Percentiles rank a stretch among this genome's conserved stretches.
These are phyloP conservation scores for Recurvirostra avosetta DNA, from an alignment of 2,113 vertebrate genomes.

Conservation along the genomic window DNA sequence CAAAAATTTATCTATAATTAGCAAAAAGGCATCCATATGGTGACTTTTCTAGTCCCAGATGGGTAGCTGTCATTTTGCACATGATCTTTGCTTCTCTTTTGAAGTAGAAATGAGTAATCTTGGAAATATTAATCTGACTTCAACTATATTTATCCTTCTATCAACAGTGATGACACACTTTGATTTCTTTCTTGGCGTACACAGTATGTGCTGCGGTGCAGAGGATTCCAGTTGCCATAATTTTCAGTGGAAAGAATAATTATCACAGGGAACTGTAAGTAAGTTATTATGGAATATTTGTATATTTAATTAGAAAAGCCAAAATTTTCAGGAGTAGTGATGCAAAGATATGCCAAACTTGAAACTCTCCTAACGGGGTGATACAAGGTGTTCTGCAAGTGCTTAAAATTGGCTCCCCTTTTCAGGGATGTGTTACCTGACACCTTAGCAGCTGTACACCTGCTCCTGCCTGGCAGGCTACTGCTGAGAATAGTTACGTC, in stretches of 20 bases:
- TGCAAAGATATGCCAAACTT: neutral
- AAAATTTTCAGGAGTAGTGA: neutral
- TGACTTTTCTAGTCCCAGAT: slow-evolving; percentile 74
- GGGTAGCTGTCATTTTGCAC: slow-evolving; percentile 74
- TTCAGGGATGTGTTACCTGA: neutral
- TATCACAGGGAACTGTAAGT: neutral
- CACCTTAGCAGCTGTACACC: neutral
- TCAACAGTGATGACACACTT: slow-evolving; percentile 52
- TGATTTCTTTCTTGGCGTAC: slow-evolving; percentile 31
- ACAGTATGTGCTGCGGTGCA: neutral
- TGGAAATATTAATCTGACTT: slow-evolving; percentile 75
- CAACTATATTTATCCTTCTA: slow-evolving; percentile 75
- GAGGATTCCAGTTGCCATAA: slow-evolving; percentile 34
- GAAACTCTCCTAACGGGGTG: neutral
- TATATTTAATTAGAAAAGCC: neutral
- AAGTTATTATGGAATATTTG: neutral
- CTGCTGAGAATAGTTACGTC: neutral
- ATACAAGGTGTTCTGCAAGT: neutral
- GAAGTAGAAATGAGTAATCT: slow-evolving; percentile 79
- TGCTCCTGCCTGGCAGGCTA: neutral
- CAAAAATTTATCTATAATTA: slow-evolving; percentile 75
- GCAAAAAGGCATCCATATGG: slow-evolving; percentile 73
- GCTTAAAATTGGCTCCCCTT: neutral
- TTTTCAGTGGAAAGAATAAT: slow-evolving; percentile 31
- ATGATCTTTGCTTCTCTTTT: slow-evolving; percentile 77